Evolutionary conservation across 2,113 vertebrate genomes (phyloP), one percentile per base, ranked within the genome.

Genomic region (Xenus cinereus): DNA sequence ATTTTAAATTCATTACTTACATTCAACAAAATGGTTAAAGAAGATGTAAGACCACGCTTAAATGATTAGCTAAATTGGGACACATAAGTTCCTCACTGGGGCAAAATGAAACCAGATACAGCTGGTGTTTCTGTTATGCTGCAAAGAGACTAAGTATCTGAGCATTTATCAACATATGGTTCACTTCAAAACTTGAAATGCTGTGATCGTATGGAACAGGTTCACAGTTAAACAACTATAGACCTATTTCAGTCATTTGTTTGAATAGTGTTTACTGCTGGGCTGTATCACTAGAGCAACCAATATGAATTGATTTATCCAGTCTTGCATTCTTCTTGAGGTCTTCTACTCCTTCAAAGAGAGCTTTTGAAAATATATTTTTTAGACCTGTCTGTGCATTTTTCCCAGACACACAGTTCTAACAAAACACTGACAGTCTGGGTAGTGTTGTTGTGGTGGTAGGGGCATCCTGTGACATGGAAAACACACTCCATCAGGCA

Each of bases 321-420:
- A 60, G 11, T 32, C 41, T 62, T 95, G 28, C 32, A 33, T 91
- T 93, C 43, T 95, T 93, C 87, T 89, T 68, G 53, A 82, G 46
- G 74, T 94, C 86, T 81, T 93, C 62, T 91, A 77, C 71, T 95
- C 62, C 30, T 96, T 97, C 59, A 69, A 37, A 90, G 87, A 81
- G 63, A 90, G 57, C 57, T 96, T 96, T 91, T 72, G 50, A 93
- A 97, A 96, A 93, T 7, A 80, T 21, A 23, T 15, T 5, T 46
- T 94, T 84, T 71, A 74, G 12, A 76, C 4, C 8, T 37, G 13
- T 53, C 63, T 64, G 15, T 37, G 13, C 12, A 10, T 72, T 90
- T 87, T 53, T 11, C 15, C 32, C 33, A 90, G 26, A 35, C 5
- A 73, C 7, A 53, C 9, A 18, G 4, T 63, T 89, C 15, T 71